These are phyloP conservation scores for Oenanthe oenanthe DNA, from an alignment of 2,113 vertebrate genomes.

Conservation along the genomic window DNA sequence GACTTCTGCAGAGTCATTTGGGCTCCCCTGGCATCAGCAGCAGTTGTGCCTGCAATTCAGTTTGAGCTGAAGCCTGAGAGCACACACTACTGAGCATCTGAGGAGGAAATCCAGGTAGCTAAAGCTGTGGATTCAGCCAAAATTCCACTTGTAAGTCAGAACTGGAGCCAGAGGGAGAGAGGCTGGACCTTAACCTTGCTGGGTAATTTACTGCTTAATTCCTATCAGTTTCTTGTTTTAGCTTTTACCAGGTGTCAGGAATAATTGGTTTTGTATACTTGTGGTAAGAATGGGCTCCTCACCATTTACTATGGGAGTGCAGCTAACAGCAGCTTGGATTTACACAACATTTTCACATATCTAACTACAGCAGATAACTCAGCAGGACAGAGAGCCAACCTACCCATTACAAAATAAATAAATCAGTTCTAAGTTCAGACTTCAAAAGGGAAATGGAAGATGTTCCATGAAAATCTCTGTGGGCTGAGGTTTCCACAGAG, in stretches of 20 bases:
- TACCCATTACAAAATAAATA: conserved; percentile 67
- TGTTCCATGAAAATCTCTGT: conserved; percentile 29
- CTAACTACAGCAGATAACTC: conserved; percentile 59
- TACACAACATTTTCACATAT: background rate
- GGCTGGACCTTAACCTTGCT: background rate
- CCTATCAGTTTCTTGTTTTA: background rate
- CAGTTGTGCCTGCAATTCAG: background rate
- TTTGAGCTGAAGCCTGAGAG: background rate
- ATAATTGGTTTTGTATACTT: background rate
- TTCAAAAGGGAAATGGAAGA: conserved; percentile 54
- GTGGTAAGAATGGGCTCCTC: background rate
- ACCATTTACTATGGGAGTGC: background rate
- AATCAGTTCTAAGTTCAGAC: conserved; percentile 61
- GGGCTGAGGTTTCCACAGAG: conserved; percentile 33
- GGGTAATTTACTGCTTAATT: conserved; percentile 1
- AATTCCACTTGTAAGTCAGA: background rate
- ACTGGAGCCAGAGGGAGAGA: background rate
- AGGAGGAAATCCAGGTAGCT: background rate
- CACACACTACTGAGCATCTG: accelerated
- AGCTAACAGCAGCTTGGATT: conserved; percentile 23
- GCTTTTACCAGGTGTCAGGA: background rate
- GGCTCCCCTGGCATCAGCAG: background rate
- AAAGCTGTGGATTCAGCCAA: background rate
- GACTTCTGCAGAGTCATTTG: background rate
- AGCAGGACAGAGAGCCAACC: conserved; percentile 44